phyloP scores from a whole-genome alignment of 2,888 invertebrate species.

The Clivina fossor region DNA sequence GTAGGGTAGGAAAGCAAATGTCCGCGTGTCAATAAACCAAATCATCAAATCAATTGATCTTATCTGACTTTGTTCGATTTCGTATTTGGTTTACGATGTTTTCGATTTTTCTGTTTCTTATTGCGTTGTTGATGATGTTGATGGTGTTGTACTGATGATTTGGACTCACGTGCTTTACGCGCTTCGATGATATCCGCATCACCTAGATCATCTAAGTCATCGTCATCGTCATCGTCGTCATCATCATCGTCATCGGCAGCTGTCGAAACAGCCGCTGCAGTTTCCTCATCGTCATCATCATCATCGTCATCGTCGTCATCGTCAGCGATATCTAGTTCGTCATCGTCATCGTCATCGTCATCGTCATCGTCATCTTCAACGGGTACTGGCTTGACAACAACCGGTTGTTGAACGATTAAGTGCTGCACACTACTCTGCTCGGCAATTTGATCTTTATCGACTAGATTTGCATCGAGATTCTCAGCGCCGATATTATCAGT shows the following conservation, averaged over 20 bases:
- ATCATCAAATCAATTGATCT: too few species aligned
- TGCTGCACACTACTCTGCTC: constrained; percentile 11
- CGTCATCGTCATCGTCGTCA: constrained; percentile 67
- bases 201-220: constrained; percentile 66
- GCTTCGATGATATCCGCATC: constrained; percentile 70
- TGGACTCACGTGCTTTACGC: constrained; percentile 84
- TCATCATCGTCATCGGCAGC: constrained; percentile 69
- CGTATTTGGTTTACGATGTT: constrained; percentile 53
- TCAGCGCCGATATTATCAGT: constrained; percentile 37
- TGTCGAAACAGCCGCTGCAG: constrained; percentile 59
- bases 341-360: constrained; percentile 52
- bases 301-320: constrained; percentile 59
- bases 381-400: constrained; percentile 44
- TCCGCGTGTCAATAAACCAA: too few species aligned
- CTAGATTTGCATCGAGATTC: constrained; percentile 13
- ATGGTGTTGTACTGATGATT: constrained; percentile 58
- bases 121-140: constrained; percentile 45
- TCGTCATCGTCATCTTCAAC: constrained; percentile 52
- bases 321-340: constrained; percentile 51
- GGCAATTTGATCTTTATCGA: constrained; percentile 26
- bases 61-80: constrained; percentile 58
- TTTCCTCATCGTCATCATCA: constrained; percentile 62
- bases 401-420: constrained; percentile 39
- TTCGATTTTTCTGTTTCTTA: constrained; percentile 32
- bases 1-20: too few species aligned